Evolutionary conservation across 2,113 vertebrate genomes (phyloP).

Genomic region (Dasyornis broadbenti): DNA sequence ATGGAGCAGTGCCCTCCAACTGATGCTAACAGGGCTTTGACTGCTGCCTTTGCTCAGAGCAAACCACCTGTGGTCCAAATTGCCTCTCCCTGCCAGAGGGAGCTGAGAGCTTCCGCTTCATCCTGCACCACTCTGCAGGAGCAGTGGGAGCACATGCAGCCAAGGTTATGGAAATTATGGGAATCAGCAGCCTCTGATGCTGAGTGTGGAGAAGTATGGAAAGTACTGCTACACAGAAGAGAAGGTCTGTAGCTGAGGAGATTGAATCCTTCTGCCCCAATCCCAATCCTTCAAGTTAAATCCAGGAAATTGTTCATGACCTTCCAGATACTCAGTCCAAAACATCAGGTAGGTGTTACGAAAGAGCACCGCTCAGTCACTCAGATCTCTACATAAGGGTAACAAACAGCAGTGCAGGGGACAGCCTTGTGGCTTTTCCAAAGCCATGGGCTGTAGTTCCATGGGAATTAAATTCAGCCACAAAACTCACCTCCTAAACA

Average conservation of each 20-base stretch:
- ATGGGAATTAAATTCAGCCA: background rate
- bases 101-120: background rate
- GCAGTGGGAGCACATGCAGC: background rate
- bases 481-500: background rate
- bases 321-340: background rate
- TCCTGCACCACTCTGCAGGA: background rate
- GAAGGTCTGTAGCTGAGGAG: background rate
- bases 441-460: background rate
- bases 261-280: background rate
- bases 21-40: background rate
- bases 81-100: background rate
- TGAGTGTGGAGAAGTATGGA: background rate
- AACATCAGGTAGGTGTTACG: background rate
- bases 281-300: background rate
- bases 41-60: background rate
- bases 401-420: background rate
- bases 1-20: background rate
- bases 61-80: background rate
- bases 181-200: background rate
- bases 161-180: background rate
- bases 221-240: background rate
- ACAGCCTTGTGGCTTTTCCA: background rate
- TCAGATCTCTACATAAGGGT: background rate
- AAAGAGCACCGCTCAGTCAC: background rate
- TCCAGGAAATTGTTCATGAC: background rate